Conservation (phyloP, 92 coral and sea anemone genomes). For the Diadumene lineata region DNA sequence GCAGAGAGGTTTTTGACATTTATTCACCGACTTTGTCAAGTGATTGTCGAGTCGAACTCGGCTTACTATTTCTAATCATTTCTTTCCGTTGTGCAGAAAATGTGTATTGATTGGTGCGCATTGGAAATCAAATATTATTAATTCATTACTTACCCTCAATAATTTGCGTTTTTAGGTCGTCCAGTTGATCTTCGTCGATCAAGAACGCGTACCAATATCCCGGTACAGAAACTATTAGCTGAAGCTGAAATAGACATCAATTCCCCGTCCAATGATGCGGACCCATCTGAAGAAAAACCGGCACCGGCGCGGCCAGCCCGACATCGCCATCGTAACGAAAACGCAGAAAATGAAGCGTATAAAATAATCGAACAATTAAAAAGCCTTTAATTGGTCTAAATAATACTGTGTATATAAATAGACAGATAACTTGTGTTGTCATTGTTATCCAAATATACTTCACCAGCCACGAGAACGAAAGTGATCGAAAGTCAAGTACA, state of each 20-base stretch:
- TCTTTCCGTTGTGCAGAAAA: no score
- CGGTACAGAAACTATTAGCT: conserved; percentile 74
- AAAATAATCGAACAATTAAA: conserved; percentile 81
- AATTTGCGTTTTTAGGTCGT: no score
- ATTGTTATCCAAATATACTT: not conserved
- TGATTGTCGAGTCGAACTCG: no score
- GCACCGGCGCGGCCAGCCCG: conserved; percentile 75
- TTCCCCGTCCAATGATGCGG: conserved; percentile 47
- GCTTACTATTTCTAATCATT: no score
- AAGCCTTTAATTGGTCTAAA: conserved; percentile 43
- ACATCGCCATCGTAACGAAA: conserved; percentile 51
- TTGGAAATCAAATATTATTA: no score
- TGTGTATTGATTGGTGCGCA: no score
- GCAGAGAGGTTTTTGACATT: no score
- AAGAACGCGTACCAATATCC: conserved; percentile 95
- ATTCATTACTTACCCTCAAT: no score
- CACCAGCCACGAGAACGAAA: no score
- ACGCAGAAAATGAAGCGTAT: conserved; percentile 79
- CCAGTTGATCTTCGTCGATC: conserved; percentile 89
- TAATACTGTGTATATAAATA: not conserved
- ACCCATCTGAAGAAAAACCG: conserved; percentile 46
- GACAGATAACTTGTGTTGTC: not conserved
- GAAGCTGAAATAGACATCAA: conserved; percentile 61
- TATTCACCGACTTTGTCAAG: no score
- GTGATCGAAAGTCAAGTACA: no score